phyloP scores from a whole-genome alignment of 2,113 vertebrate species.

The Polypterus senegalus region DNA sequence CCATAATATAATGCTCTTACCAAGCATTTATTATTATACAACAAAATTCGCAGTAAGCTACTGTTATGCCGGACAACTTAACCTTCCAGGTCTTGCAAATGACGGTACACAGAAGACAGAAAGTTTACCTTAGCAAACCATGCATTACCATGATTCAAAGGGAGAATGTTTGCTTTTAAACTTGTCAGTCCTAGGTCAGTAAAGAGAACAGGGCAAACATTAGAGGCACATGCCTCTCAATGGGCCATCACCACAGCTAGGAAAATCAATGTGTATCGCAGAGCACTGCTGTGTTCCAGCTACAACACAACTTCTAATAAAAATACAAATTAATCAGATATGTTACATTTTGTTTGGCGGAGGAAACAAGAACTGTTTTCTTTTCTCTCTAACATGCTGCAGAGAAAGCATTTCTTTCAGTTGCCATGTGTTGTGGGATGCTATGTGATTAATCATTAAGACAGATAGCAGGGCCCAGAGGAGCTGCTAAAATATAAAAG shows the following conservation, averaged over 20 bases:
- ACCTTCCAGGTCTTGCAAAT: too few species aligned
- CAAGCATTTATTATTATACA: too few species aligned
- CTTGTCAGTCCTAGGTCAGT: background rate
- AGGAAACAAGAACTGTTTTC: constrained; percentile 28
- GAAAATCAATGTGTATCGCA: background rate
- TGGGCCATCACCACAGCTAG: background rate
- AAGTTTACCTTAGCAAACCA: too few species aligned
- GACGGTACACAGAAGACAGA: too few species aligned
- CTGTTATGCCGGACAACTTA: too few species aligned
- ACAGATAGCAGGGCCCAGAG: constrained; percentile 20
- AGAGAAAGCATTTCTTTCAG: constrained; percentile 35
- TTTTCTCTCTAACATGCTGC: constrained; percentile 16
- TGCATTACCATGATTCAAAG: background rate
- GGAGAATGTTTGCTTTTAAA: constrained; percentile 3
- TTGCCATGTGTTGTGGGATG: constrained; percentile 6
- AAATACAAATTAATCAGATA: background rate
- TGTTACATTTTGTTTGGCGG: constrained; percentile 9
- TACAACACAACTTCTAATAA: background rate
- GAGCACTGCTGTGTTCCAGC: background rate
- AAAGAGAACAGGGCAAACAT: background rate
- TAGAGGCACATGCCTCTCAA: background rate
- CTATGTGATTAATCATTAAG: constrained; percentile 30
- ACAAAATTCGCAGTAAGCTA: too few species aligned
- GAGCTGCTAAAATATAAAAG: constrained; percentile 16
- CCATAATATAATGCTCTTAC: too few species aligned